Evolutionary conservation across 2,113 vertebrate genomes (phyloP), one percentile per base, ranked within the genome.

Genomic region (Macquaria australasica): DNA sequence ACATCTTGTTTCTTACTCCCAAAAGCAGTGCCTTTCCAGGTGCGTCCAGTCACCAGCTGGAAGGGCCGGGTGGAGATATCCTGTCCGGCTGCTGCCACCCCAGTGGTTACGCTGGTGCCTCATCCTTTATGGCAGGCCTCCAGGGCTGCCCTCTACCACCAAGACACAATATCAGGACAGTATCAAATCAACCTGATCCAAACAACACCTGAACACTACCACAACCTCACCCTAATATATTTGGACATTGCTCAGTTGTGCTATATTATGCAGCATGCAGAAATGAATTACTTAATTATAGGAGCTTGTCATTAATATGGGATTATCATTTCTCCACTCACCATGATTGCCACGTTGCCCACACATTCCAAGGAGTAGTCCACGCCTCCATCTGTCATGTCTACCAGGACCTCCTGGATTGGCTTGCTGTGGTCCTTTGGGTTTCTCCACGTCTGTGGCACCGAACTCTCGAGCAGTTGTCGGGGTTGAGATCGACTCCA

Each of bases 301-400:
- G 12, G 43, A 69, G 6, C 12, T 25, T 16, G 23, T 39, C 55
- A 69, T 5, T 56, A 41, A 67, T 16, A 25, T 55, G 18, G 5
- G 23, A 25, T 60, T 39, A 39, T 58, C 25, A 28, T 5, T 18
- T 0, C 59, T 20, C 6, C 16, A 28, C 97, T 98, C 43, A 87
- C 86, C 88, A 91, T 88, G 75, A 90, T 87, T 6, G 51, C 66
- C 37, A 85, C 77, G 18, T 84, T 90, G 53, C 88, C 86, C 58
- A 92, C 88, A 73, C 84, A 89, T 74, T 98, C 97, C 0, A 98
- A 96, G 51, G 96, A 96, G 80, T 96, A 98, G 92, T 98, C 97
- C 82, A 98, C 96, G 1, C 97, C 97, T 15, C 95, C 95, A 0
- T 91, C 88, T 0, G 97, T 98, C 96, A 97, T 91, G 71, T 97